Evolutionary conservation across 2,888 invertebrate species (phyloP).

Genomic region (Allolobophora icterica): DNA sequence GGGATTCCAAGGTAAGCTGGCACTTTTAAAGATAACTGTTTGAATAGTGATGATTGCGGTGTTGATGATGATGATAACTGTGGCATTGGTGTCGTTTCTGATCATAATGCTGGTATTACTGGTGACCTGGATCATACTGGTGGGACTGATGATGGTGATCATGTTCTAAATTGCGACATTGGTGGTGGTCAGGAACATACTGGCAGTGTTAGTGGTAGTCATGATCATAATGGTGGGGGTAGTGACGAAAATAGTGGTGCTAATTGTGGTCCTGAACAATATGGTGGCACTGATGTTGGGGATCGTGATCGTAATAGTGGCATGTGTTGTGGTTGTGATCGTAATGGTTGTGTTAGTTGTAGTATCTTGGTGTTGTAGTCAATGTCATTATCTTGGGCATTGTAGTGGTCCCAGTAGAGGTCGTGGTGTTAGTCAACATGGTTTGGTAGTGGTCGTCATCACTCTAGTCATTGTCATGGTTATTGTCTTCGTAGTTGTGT

Average conservation of each 20-base stretch:
- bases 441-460: not conserved
- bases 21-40: not conserved
- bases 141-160: not conserved
- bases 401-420: not conserved
- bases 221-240: too few species aligned
- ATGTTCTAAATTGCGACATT: too few species aligned
- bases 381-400: not conserved
- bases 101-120: not conserved
- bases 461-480: not conserved
- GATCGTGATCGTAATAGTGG: too few species aligned
- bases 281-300: too few species aligned
- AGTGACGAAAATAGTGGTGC: not conserved
- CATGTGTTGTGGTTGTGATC: too few species aligned
- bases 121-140: not conserved
- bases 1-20: conserved; percentile 69
- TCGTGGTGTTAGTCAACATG: not conserved
- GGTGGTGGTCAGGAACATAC: too few species aligned
- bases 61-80: too few species aligned
- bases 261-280: not conserved
- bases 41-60: not conserved
- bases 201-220: too few species aligned
- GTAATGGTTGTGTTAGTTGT: too few species aligned
- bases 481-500: not conserved
- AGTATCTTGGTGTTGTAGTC: too few species aligned
- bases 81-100: not conserved